These are phyloP conservation scores for Callithrix jacchus DNA, from an alignment of 2,113 vertebrate genomes.

Conservation along the genomic window DNA sequence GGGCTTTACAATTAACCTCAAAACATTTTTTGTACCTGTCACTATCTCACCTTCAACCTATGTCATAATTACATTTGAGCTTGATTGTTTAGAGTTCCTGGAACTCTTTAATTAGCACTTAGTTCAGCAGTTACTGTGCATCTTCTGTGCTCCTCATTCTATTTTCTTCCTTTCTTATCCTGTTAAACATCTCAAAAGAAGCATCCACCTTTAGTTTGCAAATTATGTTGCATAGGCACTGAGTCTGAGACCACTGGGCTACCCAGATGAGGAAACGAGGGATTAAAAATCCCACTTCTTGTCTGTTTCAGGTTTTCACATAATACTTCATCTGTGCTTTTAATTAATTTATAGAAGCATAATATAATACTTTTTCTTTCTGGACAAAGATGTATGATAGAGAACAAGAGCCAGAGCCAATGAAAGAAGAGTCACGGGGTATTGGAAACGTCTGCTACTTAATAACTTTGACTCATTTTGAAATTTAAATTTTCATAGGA, in stretches of 20 bases:
- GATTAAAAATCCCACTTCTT: neutral
- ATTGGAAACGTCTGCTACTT: neutral
- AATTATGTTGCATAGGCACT: neutral
- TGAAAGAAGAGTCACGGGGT: neutral
- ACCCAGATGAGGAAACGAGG: neutral
- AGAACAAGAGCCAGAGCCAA: neutral
- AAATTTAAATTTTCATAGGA: neutral
- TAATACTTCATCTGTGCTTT: neutral
- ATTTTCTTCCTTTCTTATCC: neutral
- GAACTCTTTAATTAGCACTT: neutral
- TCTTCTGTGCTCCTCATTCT: fast-evolving
- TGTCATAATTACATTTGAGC: neutral
- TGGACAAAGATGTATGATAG: neutral
- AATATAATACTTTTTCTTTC: neutral
- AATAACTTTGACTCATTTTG: neutral
- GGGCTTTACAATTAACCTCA: neutral
- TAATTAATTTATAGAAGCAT: neutral
- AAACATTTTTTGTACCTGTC: neutral
- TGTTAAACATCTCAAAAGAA: neutral
- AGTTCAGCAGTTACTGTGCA: neutral
- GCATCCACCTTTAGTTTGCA: neutral
- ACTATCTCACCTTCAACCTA: neutral
- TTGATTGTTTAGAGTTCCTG: neutral
- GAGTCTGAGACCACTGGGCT: neutral
- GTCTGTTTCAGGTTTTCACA: neutral